Evolutionary conservation across 2,888 invertebrate species (phyloP), one percentile per base, ranked within the genome.

Genomic region (Amiota mariae): DNA sequence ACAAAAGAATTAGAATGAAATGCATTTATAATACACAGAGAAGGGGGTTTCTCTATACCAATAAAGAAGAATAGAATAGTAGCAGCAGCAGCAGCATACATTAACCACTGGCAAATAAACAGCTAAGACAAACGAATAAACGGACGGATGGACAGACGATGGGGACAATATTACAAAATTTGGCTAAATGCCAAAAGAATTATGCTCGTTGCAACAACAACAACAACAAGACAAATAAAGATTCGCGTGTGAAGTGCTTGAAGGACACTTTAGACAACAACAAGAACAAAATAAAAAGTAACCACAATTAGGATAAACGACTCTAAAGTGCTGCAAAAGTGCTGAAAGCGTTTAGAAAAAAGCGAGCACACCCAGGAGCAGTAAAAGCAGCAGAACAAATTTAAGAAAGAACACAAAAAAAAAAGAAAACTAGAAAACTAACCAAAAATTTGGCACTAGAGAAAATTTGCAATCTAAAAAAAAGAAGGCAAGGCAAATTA

Each of bases 261-360:
- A 51, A n/a, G 54, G 54, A n/a, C 54, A 51, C 54, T 51, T 36
- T 36, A 36, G n/a, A 51, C 36, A 36, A 36, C 36, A 12, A 51
- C 54, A n/a, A 12, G 54, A 51, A n/a, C 54, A 51, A 12, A n/a
- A 51, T n/a, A 51, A 51, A 51, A n/a, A n/a, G 12, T 51, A 11
- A 51, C 54, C 54, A 51, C 54, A 51, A 51, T 51, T 51, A 51
- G 54, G 54, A 51, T 51, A 51, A 51, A n/a, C 54, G 54, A 51
- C 12, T 4, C n/a, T 51, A 51, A 51, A 51, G 54, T 51, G 13
- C 54, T n/a, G 54, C 54, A 51, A 51, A 51, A 51, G 54, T 51
- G 13, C 54, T n/a, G 6, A 12, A 51, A 51, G 54, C 54, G 54
- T 51, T n/a, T 51, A 51, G 54, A n/a, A 36, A 36, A 36, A 36